Evolutionary conservation across 2,113 vertebrate genomes (phyloP), one percentile per base, ranked within the genome.

Genomic region (Agapornis roseicollis): DNA sequence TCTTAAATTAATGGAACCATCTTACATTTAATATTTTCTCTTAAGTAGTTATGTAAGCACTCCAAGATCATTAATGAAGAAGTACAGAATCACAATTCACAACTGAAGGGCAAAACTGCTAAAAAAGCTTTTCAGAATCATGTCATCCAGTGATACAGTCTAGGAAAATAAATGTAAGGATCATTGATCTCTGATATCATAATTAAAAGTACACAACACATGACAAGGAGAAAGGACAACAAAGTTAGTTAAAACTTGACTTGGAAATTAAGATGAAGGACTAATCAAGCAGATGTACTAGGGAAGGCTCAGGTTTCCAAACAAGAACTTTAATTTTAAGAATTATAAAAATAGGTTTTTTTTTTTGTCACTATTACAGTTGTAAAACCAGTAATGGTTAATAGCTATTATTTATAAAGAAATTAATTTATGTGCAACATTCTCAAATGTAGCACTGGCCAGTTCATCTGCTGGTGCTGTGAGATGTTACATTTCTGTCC

Each of bases 1-100:
- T 96, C 42, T 85, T 80, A 97, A 97, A 97, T 97, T 96, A 97
- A 97, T 97, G 77, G 94, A 96, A 95, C 69, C 55, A 69, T 94
- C 90, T 96, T 94, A 89, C 56, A 91, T 80, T 93, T 95, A 96
- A 80, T 93, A 89, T 96, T 91, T 97, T 96, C 71, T 97, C 88
- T 96, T 95, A 96, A 96, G 71, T 84, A 96, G 78, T 96, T 94
- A 91, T 85, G 88, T 79, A 96, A 95, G 90, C 90, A 95, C 83
- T 93, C 69, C 88, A 96, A 94, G 58, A 96, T 95, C 65, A 94
- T 63, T 98, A 89, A 93, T 85, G 65, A 93, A 95, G 78, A 90
- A 94, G 66, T 52, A 94, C 89, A 94, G 83, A 50, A 95, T 86
- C 92, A 89, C 73, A 77, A 94, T 94, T 97, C 78, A 88, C 82